Evolutionary conservation across 1,140 invertebrate species (phyloP).

Genomic region (Lerema accius): DNA sequence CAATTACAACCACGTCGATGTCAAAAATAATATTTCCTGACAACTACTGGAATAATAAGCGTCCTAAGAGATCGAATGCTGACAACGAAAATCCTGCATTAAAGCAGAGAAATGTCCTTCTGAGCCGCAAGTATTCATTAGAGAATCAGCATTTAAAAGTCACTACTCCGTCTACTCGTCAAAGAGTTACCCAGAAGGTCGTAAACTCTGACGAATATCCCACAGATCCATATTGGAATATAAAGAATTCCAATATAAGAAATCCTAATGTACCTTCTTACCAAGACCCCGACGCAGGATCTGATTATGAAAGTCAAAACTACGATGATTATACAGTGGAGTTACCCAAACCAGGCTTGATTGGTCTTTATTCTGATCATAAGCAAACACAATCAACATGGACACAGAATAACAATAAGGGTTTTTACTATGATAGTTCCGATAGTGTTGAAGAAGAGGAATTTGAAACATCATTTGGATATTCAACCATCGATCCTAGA

Average conservation of each 20-base stretch:
- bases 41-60: conserved; percentile 23
- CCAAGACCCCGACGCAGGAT: conserved; percentile 39
- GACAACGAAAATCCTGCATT: conserved; percentile 40
- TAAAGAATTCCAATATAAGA: conserved; percentile 58
- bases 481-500: conserved; percentile 70
- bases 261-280: conserved; percentile 37
- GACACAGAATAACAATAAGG: conserved; percentile 48
- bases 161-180: conserved; percentile 38
- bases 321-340: conserved; percentile 62
- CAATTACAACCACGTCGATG: conserved; percentile 37
- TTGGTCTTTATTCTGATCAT: conserved; percentile 67
- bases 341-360: conserved; percentile 64
- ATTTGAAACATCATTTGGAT: conserved; percentile 49
- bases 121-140: conserved; percentile 43
- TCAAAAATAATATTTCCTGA: conserved; percentile 50
- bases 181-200: conserved; percentile 46
- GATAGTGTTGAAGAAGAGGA: conserved; percentile 55
- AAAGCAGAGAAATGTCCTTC: conserved; percentile 48
- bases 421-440: conserved; percentile 40
- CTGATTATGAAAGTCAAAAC: conserved; percentile 47
- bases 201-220: conserved; percentile 57
- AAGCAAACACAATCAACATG: conserved; percentile 47
- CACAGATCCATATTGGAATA: conserved; percentile 69
- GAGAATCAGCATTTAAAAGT: conserved; percentile 37
- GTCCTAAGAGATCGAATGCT: conserved; percentile 54